These are phyloP conservation scores for Lycodopsis pacificus DNA, from an alignment of 2,797 vertebrate genomes.

Conservation along the genomic window DNA sequence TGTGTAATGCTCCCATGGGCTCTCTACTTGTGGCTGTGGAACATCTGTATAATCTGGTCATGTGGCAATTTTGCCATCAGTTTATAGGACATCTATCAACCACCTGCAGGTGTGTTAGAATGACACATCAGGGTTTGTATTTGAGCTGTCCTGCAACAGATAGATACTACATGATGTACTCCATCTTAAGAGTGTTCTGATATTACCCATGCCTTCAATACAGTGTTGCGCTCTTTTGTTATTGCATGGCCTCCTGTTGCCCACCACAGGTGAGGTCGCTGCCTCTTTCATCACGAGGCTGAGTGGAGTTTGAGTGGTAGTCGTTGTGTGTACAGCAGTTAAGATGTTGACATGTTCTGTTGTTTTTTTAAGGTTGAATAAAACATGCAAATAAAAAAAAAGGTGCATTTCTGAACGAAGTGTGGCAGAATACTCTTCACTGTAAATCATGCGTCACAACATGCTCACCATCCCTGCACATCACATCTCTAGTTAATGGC, in stretches of 20 bases:
- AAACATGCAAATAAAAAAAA: no score
- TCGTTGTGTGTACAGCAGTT: no score
- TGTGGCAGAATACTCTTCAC: no score
- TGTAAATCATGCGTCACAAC: not conserved
- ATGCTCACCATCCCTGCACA: not conserved
- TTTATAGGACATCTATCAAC: not conserved
- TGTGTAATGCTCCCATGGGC: not conserved
- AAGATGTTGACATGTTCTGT: no score
- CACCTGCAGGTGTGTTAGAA: not conserved
- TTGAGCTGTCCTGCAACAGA: not conserved
- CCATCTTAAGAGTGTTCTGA: slow-evolving; percentile 35
- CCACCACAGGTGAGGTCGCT: slow-evolving; percentile 6
- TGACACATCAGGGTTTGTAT: not conserved
- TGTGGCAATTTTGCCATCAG: not conserved
- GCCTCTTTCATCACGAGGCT: not conserved
- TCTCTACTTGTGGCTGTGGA: not conserved
- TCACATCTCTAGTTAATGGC: not conserved
- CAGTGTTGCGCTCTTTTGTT: slow-evolving; percentile 4
- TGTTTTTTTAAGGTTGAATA: no score
- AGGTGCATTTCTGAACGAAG: no score
- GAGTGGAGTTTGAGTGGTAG: not conserved
- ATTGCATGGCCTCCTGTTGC: not conserved
- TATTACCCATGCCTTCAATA: slow-evolving; percentile 24
- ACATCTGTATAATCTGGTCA: not conserved
- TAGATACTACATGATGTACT: not conserved